These are phyloP conservation scores for Electrona antarctica DNA, from an alignment of 2,113 vertebrate species.

Conservation along the genomic window DNA sequence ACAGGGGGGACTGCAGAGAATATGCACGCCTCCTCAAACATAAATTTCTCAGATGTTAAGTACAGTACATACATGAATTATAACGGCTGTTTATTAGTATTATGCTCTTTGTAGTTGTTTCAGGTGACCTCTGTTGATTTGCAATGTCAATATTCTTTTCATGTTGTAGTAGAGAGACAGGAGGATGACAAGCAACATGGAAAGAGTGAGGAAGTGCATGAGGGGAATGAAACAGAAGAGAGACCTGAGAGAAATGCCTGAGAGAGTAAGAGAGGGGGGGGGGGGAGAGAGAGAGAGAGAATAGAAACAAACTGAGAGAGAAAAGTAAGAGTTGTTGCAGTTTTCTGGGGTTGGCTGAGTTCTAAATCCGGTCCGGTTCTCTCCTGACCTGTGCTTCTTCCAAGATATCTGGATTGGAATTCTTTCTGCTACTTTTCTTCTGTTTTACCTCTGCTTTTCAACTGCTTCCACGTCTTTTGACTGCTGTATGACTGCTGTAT, in stretches of 20 bases:
- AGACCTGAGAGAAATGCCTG: too few relatives aligned
- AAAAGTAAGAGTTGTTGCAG: neutral
- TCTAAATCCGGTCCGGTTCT: conserved; percentile 32
- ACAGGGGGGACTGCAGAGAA: too few relatives aligned
- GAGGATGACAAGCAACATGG: too few relatives aligned
- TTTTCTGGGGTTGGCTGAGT: conserved; percentile 31
- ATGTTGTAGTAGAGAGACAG: too few relatives aligned
- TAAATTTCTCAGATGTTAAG: too few relatives aligned
- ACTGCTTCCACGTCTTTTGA: conserved; percentile 44
- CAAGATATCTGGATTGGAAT: conserved; percentile 71
- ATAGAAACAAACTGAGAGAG: neutral
- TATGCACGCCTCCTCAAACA: neutral
- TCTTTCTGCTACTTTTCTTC: conserved; percentile 20
- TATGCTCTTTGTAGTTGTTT: too few relatives aligned
- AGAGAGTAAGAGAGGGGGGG: neutral
- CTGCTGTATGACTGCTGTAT: conserved; percentile 16
- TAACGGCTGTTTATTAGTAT: neutral
- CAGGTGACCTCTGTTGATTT: too few relatives aligned
- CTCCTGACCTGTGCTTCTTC: conserved; percentile 53
- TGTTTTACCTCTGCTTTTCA: conserved; percentile 12
- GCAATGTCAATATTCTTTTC: too few relatives aligned
- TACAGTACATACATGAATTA: neutral
- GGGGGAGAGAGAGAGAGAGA: neutral
- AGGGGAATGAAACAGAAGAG: too few relatives aligned
- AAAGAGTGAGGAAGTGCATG: too few relatives aligned